Evolutionary conservation across 2,888 invertebrate species (phyloP), one percentile per base, ranked within the genome.

Genomic region (Epiblema foenella): DNA sequence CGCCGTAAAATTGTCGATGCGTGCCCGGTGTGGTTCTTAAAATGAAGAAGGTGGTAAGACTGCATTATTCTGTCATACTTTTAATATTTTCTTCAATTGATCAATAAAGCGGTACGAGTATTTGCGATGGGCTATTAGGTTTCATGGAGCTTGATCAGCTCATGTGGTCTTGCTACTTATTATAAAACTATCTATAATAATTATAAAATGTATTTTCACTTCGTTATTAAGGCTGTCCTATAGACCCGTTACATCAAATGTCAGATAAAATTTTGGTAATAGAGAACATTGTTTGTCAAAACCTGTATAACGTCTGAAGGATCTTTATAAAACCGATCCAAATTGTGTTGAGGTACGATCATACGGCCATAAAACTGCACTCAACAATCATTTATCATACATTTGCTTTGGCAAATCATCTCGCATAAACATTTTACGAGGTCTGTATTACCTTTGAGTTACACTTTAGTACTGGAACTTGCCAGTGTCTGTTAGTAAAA

Each of bases 341-440:
- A 24, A 24, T 1, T 24, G 24, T 24, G 24, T 24, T 1, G 24
- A 24, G 24, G 24, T 24, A 24, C 1, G 24, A 24, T 24, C 24
- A 24, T 56, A 24, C 17, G 11, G n/a, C n/a, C 42, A 66, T 66
- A 66, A 57, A 66, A 46, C 46, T 46, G 17, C 46, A 66, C 46
- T 57, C 46, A 46, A 46, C 57, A 24, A 18, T 56, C 56, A 65
- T 65, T 42, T 66, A 46, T 66, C 56, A 46, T 57, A 57, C 39
- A 57, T 57, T 56, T 66, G 46, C 42, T 17, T 57, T 57, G 57
- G 29, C 56, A 57, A 56, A 18, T 66, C 65, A 66, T 57, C 24
- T 37, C 54, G 10, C 71, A 59, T 67, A 67, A 71, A 71, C 51
- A 62, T 71, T 67, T 71, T 71, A 71, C 56, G 66, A 56, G 42